Conservation (phyloP, 2,888 invertebrate genomes). For the Brenthis ino region DNA sequence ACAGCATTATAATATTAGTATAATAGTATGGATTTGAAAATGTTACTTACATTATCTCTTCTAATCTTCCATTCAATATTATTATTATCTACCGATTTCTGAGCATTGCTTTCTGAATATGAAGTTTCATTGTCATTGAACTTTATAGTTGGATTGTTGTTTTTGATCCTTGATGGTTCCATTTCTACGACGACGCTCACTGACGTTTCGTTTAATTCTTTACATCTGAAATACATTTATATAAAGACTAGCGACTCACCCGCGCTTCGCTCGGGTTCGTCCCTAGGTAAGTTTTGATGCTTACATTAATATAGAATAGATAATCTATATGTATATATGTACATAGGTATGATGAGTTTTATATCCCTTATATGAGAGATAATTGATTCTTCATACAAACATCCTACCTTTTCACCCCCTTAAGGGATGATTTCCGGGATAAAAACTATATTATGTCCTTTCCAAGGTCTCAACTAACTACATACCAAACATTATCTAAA, state of each 20-base stretch:
- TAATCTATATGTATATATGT: no score
- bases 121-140: slow-evolving; percentile 69
- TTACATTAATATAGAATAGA: no score
- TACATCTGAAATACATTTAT: slow-evolving; percentile 54
- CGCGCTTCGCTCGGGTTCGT: no score
- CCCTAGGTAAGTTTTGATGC: no score
- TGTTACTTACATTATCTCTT: slow-evolving; percentile 60
- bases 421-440: no score
- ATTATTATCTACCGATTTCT: slow-evolving; percentile 63
- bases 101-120: slow-evolving; percentile 61
- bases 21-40: neutral
- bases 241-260: neutral
- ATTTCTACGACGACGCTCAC: slow-evolving; percentile 49
- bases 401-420: no score
- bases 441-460: no score
- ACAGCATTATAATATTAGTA: neutral
- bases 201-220: slow-evolving; percentile 67
- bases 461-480: no score
- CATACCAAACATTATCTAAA: no score
- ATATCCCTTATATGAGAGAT: no score
- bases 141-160: slow-evolving; percentile 62
- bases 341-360: no score
- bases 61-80: slow-evolving; percentile 65
- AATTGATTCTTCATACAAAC: no score
- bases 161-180: slow-evolving; percentile 48